Base-by-base conservation (phyloP, 2,888 invertebrate genomes). In the Alsophila aescularia region DNA sequence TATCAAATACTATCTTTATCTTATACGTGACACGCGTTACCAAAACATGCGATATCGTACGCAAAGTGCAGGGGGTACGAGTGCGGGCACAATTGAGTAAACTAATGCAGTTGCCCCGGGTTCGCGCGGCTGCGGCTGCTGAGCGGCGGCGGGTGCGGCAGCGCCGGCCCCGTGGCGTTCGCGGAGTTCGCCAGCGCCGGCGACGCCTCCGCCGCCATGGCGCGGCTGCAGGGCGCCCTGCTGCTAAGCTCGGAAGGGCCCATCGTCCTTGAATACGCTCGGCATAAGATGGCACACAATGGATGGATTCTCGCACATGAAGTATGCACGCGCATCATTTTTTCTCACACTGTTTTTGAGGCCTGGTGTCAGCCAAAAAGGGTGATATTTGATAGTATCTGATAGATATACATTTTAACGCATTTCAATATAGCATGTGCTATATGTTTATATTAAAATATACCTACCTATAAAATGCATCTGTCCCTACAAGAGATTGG, bases 191-290 rank as follows among this genome's bases (percentile, higher is more conserved):
- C 96, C 93, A 97, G 97, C 93, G 94, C 98, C 79, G 93, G 95
- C 79, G 97, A 96, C 92, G 99, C 99, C 80, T 94, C 96, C 83
- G 95, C 96, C 81, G 98, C 98, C 79, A 95, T 98, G 96, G 95
- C 95, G 83, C 95, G 96, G 81, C 95, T 99, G 79, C 98, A 99
- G 93, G 99, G 99, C 87, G 97, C 97, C 89, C 96, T 97, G 92
- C 95, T 98, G 81, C 95, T 98, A 89, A 98, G 98, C 90, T 98
- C 98, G 72, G 96, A 98, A 88, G 98, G 98, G 76, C 98, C 98
- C 85, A 98, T 99, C 90, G 96, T 98, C 90, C 98, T 99, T 92
- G 99, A 99, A 94, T 99, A 96, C 94, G 99, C 99, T 91, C 97
- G 98, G 94, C 98, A 97, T 93, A 98, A 98, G 95, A 98, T 99